Evolutionary conservation across 2,888 invertebrate species (phyloP), one percentile per base, ranked within the genome.

Genomic region (Scaptomyza flava): DNA sequence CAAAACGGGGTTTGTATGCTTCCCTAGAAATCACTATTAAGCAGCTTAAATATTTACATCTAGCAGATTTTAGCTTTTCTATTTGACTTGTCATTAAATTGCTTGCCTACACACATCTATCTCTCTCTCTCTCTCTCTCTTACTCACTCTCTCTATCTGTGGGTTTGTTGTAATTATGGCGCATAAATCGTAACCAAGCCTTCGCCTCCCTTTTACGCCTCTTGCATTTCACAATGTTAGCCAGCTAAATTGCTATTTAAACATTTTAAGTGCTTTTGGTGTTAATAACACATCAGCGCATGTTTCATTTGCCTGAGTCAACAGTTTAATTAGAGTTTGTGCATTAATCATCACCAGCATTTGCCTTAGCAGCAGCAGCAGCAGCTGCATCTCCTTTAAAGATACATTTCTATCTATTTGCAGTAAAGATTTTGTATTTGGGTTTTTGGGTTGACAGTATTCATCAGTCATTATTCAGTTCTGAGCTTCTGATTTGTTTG

Each of bases 261-360:
- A 79, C 79, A 79, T 82, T 79, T 82, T 79, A 82, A 79, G 83
- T 82, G 79, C 79, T 79, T 82, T 79, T 69, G 79, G 79, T 79
- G 79, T 82, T 79, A 79, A 79, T 82, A 79, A 82, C 83, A 79
- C 81, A 80, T 77, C 73, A 82, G 72, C 74, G 83, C 81, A 83
- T 83, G 80, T 83, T 80, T 80, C 83, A 80, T 83, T 80, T 80
- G 81, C 84, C 81, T 77, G 74, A 83, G 80, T 83, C 80, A 80
- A 80, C 80, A 80, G 80, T 80, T 80, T 83, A 80, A 80, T 80
- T 80, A 83, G 79, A 82, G 79, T 79, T 79, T 82, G 64, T 79
- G 83, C 80, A 79, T 79, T 82, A 79, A 79, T 79, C 79, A 62
- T 62, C 64, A 30, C 42, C 47, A 61, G 27, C 33, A 68, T 68